phyloP scores from a whole-genome alignment of 2,113 vertebrate genomes.

The Anoplopoma fimbria region DNA sequence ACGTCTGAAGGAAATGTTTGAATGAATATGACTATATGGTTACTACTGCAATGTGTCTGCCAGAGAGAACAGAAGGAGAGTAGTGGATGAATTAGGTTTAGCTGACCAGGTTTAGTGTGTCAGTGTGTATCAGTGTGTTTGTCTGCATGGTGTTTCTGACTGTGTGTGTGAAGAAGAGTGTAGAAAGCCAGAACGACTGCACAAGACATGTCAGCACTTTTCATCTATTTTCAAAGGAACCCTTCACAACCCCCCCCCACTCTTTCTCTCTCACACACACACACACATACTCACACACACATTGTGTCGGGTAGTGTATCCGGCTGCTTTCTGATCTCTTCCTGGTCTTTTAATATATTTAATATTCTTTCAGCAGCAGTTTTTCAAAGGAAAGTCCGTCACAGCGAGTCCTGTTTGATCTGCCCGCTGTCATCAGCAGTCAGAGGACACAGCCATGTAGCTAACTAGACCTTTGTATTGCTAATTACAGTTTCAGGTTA shows the following conservation, averaged over 20 bases:
- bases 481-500: no score
- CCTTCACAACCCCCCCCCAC: slow-evolving; percentile 26
- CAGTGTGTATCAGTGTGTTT: slow-evolving; percentile 10
- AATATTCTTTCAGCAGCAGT: slow-evolving; percentile 69
- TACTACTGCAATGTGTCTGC: slow-evolving; percentile 14
- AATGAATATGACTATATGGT: slow-evolving; percentile 39
- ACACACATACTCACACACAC: no score
- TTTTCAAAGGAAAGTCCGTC: slow-evolving; percentile 71
- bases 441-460: slow-evolving; percentile 27
- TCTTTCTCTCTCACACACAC: slow-evolving; percentile 18
- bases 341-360: slow-evolving; percentile 52
- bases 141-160: slow-evolving; percentile 41
- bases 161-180: slow-evolving; percentile 40
- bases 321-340: slow-evolving; percentile 33
- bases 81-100: slow-evolving; percentile 1
- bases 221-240: slow-evolving; percentile 71
- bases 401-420: no score
- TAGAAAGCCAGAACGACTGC: slow-evolving; percentile 42
- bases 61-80: background rate
- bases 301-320: no score
- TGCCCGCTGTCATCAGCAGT: no score
- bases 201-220: slow-evolving; percentile 71
- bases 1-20: no score
- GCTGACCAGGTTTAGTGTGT: slow-evolving; percentile 18
- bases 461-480: no score